These are phyloP conservation scores for Acleris laterana DNA, from an alignment of 2,888 invertebrate species.

Conservation along the genomic window DNA sequence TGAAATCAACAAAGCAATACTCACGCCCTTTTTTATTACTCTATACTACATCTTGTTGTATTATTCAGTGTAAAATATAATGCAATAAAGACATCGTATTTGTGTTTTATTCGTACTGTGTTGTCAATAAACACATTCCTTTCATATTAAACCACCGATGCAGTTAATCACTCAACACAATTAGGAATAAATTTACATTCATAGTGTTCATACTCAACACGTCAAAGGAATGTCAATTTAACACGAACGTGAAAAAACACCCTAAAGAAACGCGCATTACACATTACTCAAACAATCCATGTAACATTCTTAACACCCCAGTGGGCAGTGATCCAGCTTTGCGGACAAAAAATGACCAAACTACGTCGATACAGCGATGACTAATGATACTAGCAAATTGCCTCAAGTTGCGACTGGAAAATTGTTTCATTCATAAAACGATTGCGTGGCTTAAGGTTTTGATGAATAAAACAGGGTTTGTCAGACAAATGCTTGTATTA, in stretches of 20 bases:
- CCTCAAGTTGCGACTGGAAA: constrained; percentile 77
- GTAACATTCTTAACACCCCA: constrained; percentile 50
- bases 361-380: constrained; percentile 75
- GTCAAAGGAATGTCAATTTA: constrained; percentile 4
- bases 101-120: too few relatives aligned
- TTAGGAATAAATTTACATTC: constrained; percentile 27
- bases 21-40: too few relatives aligned
- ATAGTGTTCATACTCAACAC: constrained; percentile 3
- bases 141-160: constrained; percentile 13
- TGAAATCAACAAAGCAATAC: too few relatives aligned
- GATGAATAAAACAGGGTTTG: constrained; percentile 75
- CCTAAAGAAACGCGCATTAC: constrained; percentile 9
- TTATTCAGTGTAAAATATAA: too few relatives aligned
- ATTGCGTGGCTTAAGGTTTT: constrained; percentile 70
- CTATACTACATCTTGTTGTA: too few relatives aligned
- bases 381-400: constrained; percentile 80
- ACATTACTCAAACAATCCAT: constrained; percentile 29
- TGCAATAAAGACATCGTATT: too few relatives aligned
- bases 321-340: constrained; percentile 59
- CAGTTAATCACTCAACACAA: constrained; percentile 12
- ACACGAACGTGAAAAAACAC: background rate
- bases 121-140: constrained; percentile 13
- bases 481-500: constrained; percentile 62
- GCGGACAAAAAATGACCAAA: constrained; percentile 77
- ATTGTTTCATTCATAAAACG: constrained; percentile 81